phyloP scores from a whole-genome alignment of 2,888 invertebrate genomes.

The Clostera curtula region DNA sequence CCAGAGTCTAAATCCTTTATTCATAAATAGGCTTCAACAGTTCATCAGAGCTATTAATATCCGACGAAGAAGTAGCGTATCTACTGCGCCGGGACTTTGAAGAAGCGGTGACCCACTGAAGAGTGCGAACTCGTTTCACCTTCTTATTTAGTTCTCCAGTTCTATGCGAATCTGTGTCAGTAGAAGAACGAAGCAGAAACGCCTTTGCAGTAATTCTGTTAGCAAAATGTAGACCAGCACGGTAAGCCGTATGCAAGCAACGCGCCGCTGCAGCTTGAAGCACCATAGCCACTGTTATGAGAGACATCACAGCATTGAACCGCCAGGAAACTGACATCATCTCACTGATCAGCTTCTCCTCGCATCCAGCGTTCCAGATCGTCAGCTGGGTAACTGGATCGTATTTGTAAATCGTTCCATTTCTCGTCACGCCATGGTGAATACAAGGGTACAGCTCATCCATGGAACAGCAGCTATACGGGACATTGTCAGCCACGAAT shows the following conservation, averaged over 20 bases:
- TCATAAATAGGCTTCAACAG: constrained; percentile 57
- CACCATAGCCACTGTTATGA: constrained; percentile 61
- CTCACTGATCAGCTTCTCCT: constrained; percentile 61
- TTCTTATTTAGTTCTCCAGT: constrained; percentile 27
- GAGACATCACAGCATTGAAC: constrained; percentile 59
- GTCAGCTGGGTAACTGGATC: constrained; percentile 57
- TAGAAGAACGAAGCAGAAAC: constrained; percentile 50
- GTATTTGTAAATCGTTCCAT: constrained; percentile 72
- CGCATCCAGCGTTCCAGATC: constrained; percentile 61
- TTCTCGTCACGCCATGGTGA: constrained; percentile 71
- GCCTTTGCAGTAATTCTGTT: constrained; percentile 52
- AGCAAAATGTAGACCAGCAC: constrained; percentile 54
- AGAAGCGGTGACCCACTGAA: constrained; percentile 52
- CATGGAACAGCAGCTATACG: constrained; percentile 78
- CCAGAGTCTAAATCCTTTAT: too few species aligned
- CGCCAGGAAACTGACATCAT: constrained; percentile 66
- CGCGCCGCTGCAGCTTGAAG: constrained; percentile 56
- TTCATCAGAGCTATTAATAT: constrained; percentile 53
- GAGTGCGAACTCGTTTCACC: constrained; percentile 37
- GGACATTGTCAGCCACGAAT: constrained; percentile 72
- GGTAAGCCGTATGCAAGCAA: constrained; percentile 63
- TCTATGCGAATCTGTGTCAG: constrained; percentile 34
- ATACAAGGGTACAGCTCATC: constrained; percentile 72
- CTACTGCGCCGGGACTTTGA: constrained; percentile 28
- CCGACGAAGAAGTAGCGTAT: constrained; percentile 41